phyloP scores from a whole-genome alignment of 2,888 invertebrate genomes.

The Portevinia maculata region DNA sequence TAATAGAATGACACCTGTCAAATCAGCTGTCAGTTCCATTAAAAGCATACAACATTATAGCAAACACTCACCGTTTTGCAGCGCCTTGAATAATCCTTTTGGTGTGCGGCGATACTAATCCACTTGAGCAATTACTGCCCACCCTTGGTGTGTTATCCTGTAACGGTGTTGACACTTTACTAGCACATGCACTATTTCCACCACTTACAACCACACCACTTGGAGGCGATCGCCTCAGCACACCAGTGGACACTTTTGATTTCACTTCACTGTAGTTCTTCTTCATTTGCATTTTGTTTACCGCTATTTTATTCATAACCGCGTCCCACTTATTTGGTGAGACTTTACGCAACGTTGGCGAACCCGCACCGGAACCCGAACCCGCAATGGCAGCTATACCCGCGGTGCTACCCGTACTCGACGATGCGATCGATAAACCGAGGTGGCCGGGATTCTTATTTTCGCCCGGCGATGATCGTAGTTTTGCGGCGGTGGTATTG shows the following conservation, averaged over 20 bases:
- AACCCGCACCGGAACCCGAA: slow-evolving; percentile 56
- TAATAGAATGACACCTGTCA: not conserved
- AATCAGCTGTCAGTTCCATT: slow-evolving; percentile 2
- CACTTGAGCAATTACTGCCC: slow-evolving; percentile 73
- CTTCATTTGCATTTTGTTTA: slow-evolving; percentile 85
- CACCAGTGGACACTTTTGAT: slow-evolving; percentile 89
- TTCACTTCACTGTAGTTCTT: slow-evolving; percentile 93
- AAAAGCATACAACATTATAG: slow-evolving; percentile 1
- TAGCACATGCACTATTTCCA: slow-evolving; percentile 70
- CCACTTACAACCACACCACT: slow-evolving; percentile 46
- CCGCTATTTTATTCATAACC: slow-evolving; percentile 92
- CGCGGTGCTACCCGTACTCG: slow-evolving; percentile 73
- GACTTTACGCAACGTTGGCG: slow-evolving; percentile 77
- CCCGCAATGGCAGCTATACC: slow-evolving; percentile 66
- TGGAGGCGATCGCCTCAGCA: slow-evolving; percentile 78
- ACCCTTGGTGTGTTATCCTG: slow-evolving; percentile 67
- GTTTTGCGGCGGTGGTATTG: slow-evolving; percentile 58
- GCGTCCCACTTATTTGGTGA: slow-evolving; percentile 88
- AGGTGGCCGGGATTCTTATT: slow-evolving; percentile 83
- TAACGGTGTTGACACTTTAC: slow-evolving; percentile 73
- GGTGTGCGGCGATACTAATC: slow-evolving; percentile 76
- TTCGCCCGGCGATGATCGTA: slow-evolving; percentile 79
- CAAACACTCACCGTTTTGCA: slow-evolving; percentile 79
- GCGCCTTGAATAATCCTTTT: slow-evolving; percentile 76
- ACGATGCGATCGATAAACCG: slow-evolving; percentile 58